Evolutionary conservation across 2,113 vertebrate genomes (phyloP), one percentile per base, ranked within the genome.

Genomic region (Okapia johnstoni): DNA sequence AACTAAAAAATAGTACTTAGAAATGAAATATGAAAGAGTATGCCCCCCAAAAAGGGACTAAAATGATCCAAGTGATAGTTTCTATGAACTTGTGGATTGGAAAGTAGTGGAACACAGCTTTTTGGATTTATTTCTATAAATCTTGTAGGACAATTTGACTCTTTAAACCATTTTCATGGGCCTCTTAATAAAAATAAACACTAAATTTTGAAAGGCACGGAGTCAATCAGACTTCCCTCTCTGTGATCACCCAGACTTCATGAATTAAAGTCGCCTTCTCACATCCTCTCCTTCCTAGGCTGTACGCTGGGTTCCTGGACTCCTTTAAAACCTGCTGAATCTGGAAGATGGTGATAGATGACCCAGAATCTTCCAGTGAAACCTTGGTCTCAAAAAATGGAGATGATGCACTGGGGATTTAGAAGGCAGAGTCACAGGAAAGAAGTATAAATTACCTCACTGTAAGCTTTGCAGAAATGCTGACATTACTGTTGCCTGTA

Each of bases 261-360:
- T 96, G 85, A 94, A 55, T 79, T 63, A 77, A 6, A 4, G 16
- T 7, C 36, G 52, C 21, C 33, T 43, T 48, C 60, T 40, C 55
- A 73, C 0, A 0, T 25, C 55, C 58, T 25, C 13, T 36, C 48
- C 2, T 14, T 73, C 26, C 92, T 19, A 1, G 0, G 15, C 6
- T 28, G 43, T 33, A 43, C 19, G 3, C 14, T 55, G 30, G 2
- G n/a, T 7, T 33, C 52, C 54, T 33, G 28, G 28, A 7, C 43
- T 95, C 57, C 54, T 86, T 76, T 36, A 70, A 84, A 92, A 84
- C 55, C 55, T 89, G 85, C 96, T 91, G 81, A 86, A 26, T 84
- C 86, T 84, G 60, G 81, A 88, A 87, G 70, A 81, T 9, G 55
- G 83, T 89, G 88, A 94, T 17, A 48, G 66, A 93, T 85, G 84